Percentiles rank a stretch among this genome's conserved stretches.
phyloP scores from a whole-genome alignment of 2,113 vertebrate genomes.

The Notechis scutatus region DNA sequence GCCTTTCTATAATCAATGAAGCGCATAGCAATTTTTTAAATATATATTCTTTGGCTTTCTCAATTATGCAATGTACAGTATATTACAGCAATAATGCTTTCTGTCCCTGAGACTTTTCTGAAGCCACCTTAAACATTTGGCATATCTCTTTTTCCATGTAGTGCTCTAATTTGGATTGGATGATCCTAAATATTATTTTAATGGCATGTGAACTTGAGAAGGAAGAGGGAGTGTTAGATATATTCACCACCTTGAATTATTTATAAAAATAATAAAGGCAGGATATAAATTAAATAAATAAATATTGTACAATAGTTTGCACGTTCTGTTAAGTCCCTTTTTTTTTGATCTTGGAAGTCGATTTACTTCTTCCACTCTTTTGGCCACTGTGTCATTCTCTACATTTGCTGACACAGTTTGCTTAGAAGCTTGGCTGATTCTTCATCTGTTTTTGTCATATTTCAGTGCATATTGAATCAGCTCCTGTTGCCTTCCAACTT shows the following conservation, averaged over 20 bases:
- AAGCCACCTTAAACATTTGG: not conserved
- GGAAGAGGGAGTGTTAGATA: not conserved
- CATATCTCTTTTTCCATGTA: not conserved
- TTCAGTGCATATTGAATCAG: not conserved
- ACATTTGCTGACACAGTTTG: not conserved
- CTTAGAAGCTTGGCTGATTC: not conserved
- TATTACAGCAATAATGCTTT: not conserved
- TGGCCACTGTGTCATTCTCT: not conserved
- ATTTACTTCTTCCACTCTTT: not conserved
- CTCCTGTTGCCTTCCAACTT: not conserved
- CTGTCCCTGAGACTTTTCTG: not conserved
- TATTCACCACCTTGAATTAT: not conserved
- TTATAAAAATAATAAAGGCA: not conserved
- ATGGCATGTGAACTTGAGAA: not conserved
- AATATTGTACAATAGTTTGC: not conserved
- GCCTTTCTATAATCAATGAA: not conserved
- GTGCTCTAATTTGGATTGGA: not conserved
- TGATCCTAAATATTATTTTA: not conserved
- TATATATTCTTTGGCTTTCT: not conserved
- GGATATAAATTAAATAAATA: not conserved
- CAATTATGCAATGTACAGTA: not conserved
- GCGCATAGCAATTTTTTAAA: not conserved
- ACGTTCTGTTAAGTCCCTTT: not conserved
- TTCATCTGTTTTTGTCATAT: not conserved
- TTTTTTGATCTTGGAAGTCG: not conserved